A percentile compares a stretch with the other conserved stretches of the same genome.
Conservation (phyloP, 1,140 invertebrate species). For the Formica selysi region DNA sequence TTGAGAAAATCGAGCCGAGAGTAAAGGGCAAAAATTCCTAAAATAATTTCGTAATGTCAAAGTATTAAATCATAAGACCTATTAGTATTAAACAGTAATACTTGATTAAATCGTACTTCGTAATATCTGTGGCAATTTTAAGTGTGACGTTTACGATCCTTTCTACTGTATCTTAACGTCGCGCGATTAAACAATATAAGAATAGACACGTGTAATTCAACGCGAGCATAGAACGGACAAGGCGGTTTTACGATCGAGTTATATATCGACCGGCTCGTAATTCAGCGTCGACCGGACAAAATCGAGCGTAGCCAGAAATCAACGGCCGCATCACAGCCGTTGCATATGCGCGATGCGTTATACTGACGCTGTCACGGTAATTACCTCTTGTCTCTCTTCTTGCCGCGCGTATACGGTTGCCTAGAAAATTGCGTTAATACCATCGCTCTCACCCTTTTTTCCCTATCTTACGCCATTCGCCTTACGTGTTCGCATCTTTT, state of each 20-base stretch:
- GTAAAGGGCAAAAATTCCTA: background rate
- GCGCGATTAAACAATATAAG: background rate
- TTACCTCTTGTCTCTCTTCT: constrained; percentile 61
- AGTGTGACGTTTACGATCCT: constrained; percentile 11
- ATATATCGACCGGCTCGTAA: constrained; percentile 15
- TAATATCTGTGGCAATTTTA: constrained; percentile 10
- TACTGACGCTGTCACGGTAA: constrained; percentile 67
- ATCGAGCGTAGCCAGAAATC: constrained; percentile 51
- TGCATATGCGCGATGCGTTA: constrained; percentile 30
- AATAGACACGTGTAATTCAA: constrained; percentile 54
- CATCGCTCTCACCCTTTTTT: background rate
- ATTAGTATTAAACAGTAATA: constrained; percentile 8
- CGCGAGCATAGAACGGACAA: constrained; percentile 19
- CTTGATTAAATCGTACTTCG: background rate
- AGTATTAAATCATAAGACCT: constrained; percentile 17
- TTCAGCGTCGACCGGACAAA: constrained; percentile 42
- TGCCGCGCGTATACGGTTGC: constrained; percentile 19
- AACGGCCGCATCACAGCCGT: constrained; percentile 6
- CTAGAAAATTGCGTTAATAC: constrained; percentile 62
- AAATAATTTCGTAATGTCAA: background rate
- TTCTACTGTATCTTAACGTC: background rate
- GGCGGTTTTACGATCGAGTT: constrained; percentile 34
- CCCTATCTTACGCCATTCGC: constrained; percentile 46
- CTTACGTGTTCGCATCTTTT: constrained; percentile 40
- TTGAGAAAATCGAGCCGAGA: background rate